phyloP scores from a whole-genome alignment of 2,888 invertebrate species.

The Limenitis camilla region DNA sequence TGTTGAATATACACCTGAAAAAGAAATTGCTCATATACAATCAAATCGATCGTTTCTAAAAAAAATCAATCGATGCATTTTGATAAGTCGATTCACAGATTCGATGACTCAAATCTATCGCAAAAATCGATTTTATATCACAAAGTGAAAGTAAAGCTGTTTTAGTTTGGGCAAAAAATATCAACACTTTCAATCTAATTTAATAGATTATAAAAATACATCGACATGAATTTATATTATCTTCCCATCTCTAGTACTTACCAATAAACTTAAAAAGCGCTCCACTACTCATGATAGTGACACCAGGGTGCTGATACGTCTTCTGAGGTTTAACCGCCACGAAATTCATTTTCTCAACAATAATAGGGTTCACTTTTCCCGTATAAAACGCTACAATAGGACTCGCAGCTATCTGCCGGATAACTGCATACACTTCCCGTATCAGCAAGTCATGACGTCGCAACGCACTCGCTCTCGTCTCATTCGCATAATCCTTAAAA shows the following conservation, averaged over 20 bases:
- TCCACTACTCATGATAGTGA: slow-evolving; percentile 35
- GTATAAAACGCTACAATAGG: slow-evolving; percentile 50
- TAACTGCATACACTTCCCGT: slow-evolving; percentile 33
- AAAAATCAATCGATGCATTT: no score
- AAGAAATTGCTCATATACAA: neutral
- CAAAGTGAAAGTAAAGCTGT: no score
- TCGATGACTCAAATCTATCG: no score
- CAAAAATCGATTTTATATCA: no score
- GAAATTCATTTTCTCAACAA: slow-evolving; percentile 25
- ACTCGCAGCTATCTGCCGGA: slow-evolving; percentile 31
- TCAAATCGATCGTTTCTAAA: no score
- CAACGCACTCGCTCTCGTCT: slow-evolving; percentile 32
- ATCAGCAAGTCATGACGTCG: slow-evolving; percentile 48
- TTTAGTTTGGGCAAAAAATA: neutral
- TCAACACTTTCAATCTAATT: neutral
- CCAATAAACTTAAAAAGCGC: slow-evolving; percentile 45
- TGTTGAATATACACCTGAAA: slow-evolving; percentile 37
- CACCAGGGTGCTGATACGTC: slow-evolving; percentile 25
- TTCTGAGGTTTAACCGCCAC: slow-evolving; percentile 19
- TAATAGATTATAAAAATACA: neutral
- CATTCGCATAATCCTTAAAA: slow-evolving; percentile 38
- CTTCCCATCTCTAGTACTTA: no score
- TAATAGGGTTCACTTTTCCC: slow-evolving; percentile 44
- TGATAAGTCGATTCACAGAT: no score
- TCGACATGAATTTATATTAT: no score